Conservation (phyloP, 2,888 invertebrate genomes). For the Cosmopolites sordidus region DNA sequence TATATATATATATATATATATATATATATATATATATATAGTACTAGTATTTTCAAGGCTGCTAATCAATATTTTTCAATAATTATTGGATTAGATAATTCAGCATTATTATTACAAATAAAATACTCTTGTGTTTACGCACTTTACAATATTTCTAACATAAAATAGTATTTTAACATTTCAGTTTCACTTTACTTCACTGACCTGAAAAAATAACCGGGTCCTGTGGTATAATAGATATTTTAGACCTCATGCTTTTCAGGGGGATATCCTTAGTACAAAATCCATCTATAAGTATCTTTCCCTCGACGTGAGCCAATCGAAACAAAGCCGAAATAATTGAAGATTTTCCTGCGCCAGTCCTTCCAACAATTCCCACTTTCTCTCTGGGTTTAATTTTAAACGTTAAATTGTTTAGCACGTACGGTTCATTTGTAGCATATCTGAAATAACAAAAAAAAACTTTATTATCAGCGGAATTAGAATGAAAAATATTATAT, state of each 20-base stretch:
- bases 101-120: too few relatives aligned
- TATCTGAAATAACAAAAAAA: constrained; percentile 49
- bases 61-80: too few relatives aligned
- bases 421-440: constrained; percentile 64
- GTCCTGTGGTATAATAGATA: constrained; percentile 58
- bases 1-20: too few relatives aligned
- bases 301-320: constrained; percentile 55
- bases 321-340: constrained; percentile 67
- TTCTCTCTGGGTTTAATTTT: constrained; percentile 64
- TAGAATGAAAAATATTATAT: not conserved
- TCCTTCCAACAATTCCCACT: constrained; percentile 79
- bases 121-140: too few relatives aligned
- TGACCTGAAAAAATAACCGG: constrained; percentile 68
- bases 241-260: constrained; percentile 49
- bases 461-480: not conserved
- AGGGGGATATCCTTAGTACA: constrained; percentile 53
- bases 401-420: constrained; percentile 69
- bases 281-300: constrained; percentile 60
- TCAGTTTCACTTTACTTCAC: not conserved
- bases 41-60: too few relatives aligned
- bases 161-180: not conserved
- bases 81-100: too few relatives aligned
- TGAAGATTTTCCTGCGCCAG: constrained; percentile 76
- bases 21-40: too few relatives aligned
- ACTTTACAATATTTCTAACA: too few relatives aligned